Evolutionary conservation across 1,140 invertebrate species (phyloP).

Genomic region (Camponotus vicinus): DNA sequence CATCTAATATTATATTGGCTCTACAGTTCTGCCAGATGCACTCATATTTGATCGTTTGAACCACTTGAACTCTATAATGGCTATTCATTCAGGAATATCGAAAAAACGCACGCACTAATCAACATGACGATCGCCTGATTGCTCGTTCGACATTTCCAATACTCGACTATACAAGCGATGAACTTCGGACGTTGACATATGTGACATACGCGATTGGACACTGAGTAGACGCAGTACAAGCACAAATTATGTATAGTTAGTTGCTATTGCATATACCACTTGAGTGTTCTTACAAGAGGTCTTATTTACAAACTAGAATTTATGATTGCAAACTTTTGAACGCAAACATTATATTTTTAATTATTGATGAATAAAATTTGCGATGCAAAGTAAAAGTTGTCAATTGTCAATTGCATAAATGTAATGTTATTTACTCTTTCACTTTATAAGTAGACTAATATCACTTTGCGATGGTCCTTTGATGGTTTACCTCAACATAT

Average conservation of each 20-base stretch:
- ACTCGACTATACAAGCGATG: constrained; percentile 6
- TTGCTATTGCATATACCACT: constrained; percentile 10
- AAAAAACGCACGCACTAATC: constrained; percentile 42
- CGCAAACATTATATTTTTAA: constrained; percentile 33
- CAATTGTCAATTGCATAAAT: constrained; percentile 18
- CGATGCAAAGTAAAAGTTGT: constrained; percentile 37
- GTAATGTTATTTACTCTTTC: constrained; percentile 20
- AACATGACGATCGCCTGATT: constrained; percentile 42
- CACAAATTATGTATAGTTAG: constrained; percentile 47
- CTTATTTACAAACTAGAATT: neutral
- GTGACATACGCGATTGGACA: constrained; percentile 25
- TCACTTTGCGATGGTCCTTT: constrained; percentile 7
- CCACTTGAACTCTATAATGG: constrained; percentile 33
- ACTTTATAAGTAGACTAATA: constrained; percentile 20
- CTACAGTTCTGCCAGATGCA: neutral
- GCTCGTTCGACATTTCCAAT: constrained; percentile 32
- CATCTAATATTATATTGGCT: neutral
- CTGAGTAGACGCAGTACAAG: constrained; percentile 12
- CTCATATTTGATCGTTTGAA: neutral
- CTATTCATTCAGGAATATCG: constrained; percentile 28
- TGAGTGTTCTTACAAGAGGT: constrained; percentile 13
- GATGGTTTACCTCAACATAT: constrained; percentile 18
- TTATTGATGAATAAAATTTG: constrained; percentile 42
- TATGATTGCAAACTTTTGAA: neutral
- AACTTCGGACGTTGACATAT: constrained; percentile 32